These are phyloP conservation scores for Lasiommata megera DNA, from an alignment of 2,888 invertebrate species.

Conservation along the genomic window DNA sequence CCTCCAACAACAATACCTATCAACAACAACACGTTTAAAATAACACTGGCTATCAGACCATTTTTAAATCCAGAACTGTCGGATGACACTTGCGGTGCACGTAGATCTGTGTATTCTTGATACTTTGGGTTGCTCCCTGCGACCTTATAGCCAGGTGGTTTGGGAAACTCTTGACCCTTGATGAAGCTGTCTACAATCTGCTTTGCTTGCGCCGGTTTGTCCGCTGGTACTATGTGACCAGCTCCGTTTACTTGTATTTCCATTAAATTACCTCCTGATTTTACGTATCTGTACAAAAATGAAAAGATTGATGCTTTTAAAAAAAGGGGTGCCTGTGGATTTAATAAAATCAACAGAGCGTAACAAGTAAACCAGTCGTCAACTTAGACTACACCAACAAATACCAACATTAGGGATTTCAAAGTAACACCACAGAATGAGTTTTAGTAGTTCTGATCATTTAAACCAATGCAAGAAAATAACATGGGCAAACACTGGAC, in stretches of 20 bases:
- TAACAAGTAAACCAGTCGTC: no score
- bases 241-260: slow-evolving; percentile 81
- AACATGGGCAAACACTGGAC: no score
- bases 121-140: slow-evolving; percentile 13
- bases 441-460: no score
- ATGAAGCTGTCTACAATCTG: slow-evolving; percentile 54
- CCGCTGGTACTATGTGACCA: slow-evolving; percentile 83
- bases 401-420: no score
- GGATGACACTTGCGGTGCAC: slow-evolving; percentile 27
- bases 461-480: no score
- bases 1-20: slow-evolving; percentile 41
- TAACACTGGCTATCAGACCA: slow-evolving; percentile 49
- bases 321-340: no score
- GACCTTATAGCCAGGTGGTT: slow-evolving; percentile 18
- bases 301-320: no score
- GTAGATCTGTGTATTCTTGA: slow-evolving; percentile 21
- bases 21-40: slow-evolving; percentile 53
- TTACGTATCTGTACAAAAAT: slow-evolving; percentile 70
- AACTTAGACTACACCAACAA: no score
- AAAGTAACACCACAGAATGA: no score
- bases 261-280: slow-evolving; percentile 76
- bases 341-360: no score
- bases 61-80: slow-evolving; percentile 31
- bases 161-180: slow-evolving; percentile 40
- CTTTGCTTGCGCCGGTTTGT: slow-evolving; percentile 76